Conservation (phyloP, 2,113 vertebrate genomes). For the Scolopax mira region DNA sequence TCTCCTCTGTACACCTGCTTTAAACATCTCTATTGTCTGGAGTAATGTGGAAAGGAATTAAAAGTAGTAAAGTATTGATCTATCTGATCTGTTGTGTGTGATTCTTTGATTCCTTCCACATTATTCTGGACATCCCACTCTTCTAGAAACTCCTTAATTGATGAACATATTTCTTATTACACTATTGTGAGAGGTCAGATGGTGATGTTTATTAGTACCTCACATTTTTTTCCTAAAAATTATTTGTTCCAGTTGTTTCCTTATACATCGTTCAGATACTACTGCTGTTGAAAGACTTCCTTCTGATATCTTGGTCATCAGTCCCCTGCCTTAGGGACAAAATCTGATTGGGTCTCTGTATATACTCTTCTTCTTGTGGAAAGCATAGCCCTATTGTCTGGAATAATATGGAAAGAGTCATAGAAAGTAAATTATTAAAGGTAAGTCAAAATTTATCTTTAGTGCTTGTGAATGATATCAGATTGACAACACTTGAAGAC, state of each 20-base stretch:
- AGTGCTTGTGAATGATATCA: slow-evolving; percentile 48
- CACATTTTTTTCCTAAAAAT: slow-evolving; percentile 72
- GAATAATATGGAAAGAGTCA: slow-evolving; percentile 81
- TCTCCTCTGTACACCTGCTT: slow-evolving; percentile 28
- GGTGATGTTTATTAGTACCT: slow-evolving; percentile 70
- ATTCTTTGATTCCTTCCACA: slow-evolving; percentile 65
- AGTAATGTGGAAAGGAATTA: slow-evolving; percentile 70
- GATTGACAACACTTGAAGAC: slow-evolving; percentile 29
- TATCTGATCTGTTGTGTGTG: slow-evolving; percentile 18
- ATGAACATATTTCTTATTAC: slow-evolving; percentile 58
- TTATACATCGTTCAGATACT: slow-evolving; percentile 71
- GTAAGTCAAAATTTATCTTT: slow-evolving; percentile 68
- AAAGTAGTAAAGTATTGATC: not conserved
- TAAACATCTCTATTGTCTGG: slow-evolving; percentile 67
- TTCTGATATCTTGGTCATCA: slow-evolving; percentile 69
- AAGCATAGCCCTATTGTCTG: slow-evolving; percentile 78
- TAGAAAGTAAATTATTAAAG: slow-evolving; percentile 75
- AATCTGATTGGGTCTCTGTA: slow-evolving; percentile 70
- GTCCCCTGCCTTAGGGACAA: slow-evolving; percentile 71
- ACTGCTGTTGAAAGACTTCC: slow-evolving; percentile 70
- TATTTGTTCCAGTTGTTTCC: slow-evolving; percentile 73
- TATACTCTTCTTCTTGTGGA: slow-evolving; percentile 69
- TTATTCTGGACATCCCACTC: slow-evolving; percentile 66
- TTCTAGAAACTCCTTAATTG: slow-evolving; percentile 39
- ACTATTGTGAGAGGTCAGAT: slow-evolving; percentile 70